Evolutionary conservation across 1,140 invertebrate genomes (phyloP).

Genomic region (Belonocnema kinseyi): DNA sequence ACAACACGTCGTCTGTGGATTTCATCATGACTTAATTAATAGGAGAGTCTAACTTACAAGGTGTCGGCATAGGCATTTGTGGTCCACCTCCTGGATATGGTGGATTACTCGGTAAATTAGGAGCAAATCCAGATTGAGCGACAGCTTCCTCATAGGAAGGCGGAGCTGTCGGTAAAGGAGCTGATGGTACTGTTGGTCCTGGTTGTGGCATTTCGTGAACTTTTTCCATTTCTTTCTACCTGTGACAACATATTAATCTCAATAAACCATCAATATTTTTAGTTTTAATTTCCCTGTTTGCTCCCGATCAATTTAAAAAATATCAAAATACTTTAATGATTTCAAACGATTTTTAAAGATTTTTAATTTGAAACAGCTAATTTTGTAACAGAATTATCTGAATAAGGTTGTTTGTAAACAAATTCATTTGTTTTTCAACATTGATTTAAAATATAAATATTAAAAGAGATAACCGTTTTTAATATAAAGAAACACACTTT

Average conservation of each 20-base stretch:
- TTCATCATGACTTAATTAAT: background rate
- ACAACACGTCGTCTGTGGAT: too few species aligned
- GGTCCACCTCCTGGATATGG: slow-evolving; percentile 58
- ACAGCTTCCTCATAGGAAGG: slow-evolving; percentile 70
- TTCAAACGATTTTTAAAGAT: too few species aligned
- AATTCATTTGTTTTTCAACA: too few species aligned
- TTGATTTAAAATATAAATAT: too few species aligned
- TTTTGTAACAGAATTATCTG: too few species aligned
- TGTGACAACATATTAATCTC: background rate
- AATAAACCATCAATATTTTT: background rate
- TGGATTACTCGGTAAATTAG: slow-evolving; percentile 42
- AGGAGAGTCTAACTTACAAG: slow-evolving; percentile 47
- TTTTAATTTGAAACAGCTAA: too few species aligned
- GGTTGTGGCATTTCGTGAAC: slow-evolving; percentile 32
- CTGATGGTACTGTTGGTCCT: slow-evolving; percentile 28
- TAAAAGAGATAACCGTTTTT: too few species aligned
- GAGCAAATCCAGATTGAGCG: slow-evolving; percentile 47
- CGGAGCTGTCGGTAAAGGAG: slow-evolving; percentile 62
- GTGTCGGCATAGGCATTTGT: slow-evolving; percentile 54
- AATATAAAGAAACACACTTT: too few species aligned
- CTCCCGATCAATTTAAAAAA: too few species aligned
- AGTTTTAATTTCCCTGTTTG: too few species aligned
- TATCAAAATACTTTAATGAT: too few species aligned
- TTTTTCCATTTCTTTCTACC: slow-evolving; percentile 42
- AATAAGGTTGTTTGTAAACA: too few species aligned